Conservation (phyloP, 1,140 invertebrate species). For the Mylabris phalerata region DNA sequence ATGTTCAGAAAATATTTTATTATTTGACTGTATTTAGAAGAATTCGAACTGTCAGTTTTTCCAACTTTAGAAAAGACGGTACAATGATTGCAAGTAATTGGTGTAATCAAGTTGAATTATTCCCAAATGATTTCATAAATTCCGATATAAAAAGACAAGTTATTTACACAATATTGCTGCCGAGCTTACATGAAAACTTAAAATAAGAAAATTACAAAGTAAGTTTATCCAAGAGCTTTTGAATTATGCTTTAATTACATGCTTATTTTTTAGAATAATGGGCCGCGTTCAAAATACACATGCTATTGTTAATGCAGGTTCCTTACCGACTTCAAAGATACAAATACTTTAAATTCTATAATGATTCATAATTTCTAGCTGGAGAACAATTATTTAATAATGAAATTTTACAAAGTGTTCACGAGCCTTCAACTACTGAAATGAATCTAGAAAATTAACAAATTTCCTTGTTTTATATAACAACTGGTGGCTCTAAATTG, state of each 20-base stretch:
- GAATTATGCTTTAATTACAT: not conserved
- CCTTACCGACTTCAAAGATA: constrained; percentile 53
- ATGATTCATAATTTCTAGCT: constrained; percentile 50
- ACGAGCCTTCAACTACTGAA: constrained; percentile 52
- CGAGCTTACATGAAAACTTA: constrained; percentile 42
- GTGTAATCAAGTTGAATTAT: constrained; percentile 30
- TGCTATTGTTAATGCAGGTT: constrained; percentile 76
- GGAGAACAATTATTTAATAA: constrained; percentile 46
- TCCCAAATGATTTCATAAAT: constrained; percentile 48
- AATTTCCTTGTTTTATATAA: constrained; percentile 66
- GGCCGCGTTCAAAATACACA: constrained; percentile 74
- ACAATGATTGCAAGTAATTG: too few relatives aligned
- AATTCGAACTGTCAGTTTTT: too few relatives aligned
- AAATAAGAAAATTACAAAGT: constrained; percentile 52
- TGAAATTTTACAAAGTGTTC: constrained; percentile 46
- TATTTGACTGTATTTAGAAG: too few relatives aligned
- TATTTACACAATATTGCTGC: constrained; percentile 51
- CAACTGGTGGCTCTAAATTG: constrained; percentile 49
- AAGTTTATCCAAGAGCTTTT: constrained; percentile 46
- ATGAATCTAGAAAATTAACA: constrained; percentile 52
- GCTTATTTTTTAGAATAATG: constrained; percentile 44
- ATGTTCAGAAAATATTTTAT: too few relatives aligned
- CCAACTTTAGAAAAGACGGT: too few relatives aligned
- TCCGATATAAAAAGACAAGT: constrained; percentile 59
- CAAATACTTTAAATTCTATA: constrained; percentile 19